Base-by-base conservation (phyloP, 2,797 vertebrate species). In the Hoplostethus mediterraneus region DNA sequence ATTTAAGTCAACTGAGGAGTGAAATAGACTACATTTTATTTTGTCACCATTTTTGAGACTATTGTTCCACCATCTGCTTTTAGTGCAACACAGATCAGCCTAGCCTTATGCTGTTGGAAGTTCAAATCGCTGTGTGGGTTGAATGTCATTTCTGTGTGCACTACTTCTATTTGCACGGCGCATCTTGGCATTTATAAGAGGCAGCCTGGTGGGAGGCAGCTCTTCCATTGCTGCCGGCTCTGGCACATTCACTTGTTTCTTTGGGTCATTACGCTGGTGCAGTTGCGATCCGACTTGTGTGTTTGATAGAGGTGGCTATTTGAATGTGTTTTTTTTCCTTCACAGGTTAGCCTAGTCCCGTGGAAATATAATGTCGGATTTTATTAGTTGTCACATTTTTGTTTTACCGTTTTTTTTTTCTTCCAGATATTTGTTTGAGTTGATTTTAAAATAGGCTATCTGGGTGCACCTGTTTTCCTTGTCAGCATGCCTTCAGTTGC, bases 401-500 rank as follows among this genome's bases (percentile, higher is more conserved):
- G 5, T 14, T 48, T 58, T n/a, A 2, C n/a, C 8, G 16, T 49
- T 28, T 53, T 3, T 8, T 7, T 48, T 5, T 48, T 5, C 21
- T 1, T 21, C 21, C 14, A 16, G 44, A 6, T 47, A 16, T 16
- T 48, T 48, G 47, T 48, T 48, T 7, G n/a, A 17, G 17, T 7
- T 44, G 4, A 36, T 28, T 28, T 40, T 63, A 6, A 48, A 44
- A 9, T 28, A 2, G 28, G 13, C 56, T 11, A 80, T 84, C 49
- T 76, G 48, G 67, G 56, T 45, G 71, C 80, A 80, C 71, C 82
- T 87, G 83, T 90, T 83, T 84, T 76, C 45, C 63, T 68, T 72
- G 75, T 79, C 76, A 31, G 73, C 69, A 49, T 75, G 68, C 62
- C 66, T 72, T 62, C 58, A 31, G 92, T 92, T 90, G 82, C 89